Base-by-base conservation (phyloP, 2,113 vertebrate species). In the Equus quagga region DNA sequence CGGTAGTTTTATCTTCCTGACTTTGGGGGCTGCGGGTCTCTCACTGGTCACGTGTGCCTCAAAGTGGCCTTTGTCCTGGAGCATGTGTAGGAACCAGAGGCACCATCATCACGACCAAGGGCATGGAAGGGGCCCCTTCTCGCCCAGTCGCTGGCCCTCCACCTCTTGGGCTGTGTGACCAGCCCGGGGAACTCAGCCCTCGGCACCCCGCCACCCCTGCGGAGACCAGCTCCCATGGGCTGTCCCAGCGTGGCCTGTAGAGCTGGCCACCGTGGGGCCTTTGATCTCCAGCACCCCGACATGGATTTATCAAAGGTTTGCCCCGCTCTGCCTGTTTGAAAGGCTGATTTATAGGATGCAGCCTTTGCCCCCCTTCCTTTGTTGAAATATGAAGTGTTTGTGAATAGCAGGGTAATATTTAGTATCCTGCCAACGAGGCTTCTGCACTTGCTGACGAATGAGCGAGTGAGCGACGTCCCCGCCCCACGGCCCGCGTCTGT, bases 351-450 rank as follows among this genome's bases (percentile, higher is more conserved):
- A 98, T 98, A 96, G 97, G 98, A 98, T 92, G 96, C 96, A 97
- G 98, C 96, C 98, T 95, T 98, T 93, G 93, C 98, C 97, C 98
- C 98, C 98, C 97, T 98, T 98, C 98, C 97, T 97, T 98, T 98
- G 97, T 98, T 99, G 98, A 99, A 99, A 99, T 99, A 99, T 98
- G 98, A 99, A 99, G 99, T 98, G 98, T 98, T 98, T 97, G 98
- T 98, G 98, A 99, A 98, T 97, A 97, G 98, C 97, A 98, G 98
- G 97, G 98, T 99, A 99, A 99, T 98, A 99, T 99, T 99, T 99
- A 99, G 98, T 98, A 99, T 99, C 98, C 98, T 99, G 98, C 98
- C 98, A 98, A 97, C 84, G 97, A 98, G 98, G 73, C 98, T 98
- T 98, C 98, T 97, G 97, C 97, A 98, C 98, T 98, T 98, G 98